Conservation (phyloP, 1,140 invertebrate genomes). For the Drosophila repleta region DNA sequence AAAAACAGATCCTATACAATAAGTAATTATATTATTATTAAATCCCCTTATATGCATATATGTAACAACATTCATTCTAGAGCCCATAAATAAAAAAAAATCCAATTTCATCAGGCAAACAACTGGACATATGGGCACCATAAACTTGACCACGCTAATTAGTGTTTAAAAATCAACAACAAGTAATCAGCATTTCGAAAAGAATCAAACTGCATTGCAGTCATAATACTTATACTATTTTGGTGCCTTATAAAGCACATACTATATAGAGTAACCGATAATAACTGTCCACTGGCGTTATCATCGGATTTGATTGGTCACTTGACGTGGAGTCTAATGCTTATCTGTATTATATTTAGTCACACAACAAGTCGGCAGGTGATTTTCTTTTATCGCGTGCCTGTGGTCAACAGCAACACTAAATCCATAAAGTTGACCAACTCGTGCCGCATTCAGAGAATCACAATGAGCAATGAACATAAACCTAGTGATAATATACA, state of each 20-base stretch:
- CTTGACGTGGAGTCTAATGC: slow-evolving; percentile 37
- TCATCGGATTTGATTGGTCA: slow-evolving; percentile 51
- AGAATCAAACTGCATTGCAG: slow-evolving; percentile 25
- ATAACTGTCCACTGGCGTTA: slow-evolving; percentile 45
- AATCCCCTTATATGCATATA: not conserved
- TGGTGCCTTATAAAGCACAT: not conserved
- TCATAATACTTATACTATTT: not conserved
- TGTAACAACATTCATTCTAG: not conserved
- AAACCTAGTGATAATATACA: slow-evolving; percentile 3
- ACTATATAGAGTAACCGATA: slow-evolving; percentile 29
- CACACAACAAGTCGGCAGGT: slow-evolving; percentile 3
- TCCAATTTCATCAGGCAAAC: slow-evolving; percentile 5
- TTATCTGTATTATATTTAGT: slow-evolving; percentile 27
- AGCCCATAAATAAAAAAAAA: not conserved
- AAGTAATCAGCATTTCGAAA: slow-evolving; percentile 21
- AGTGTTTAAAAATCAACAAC: slow-evolving; percentile 1
- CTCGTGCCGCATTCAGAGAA: slow-evolving; percentile 36
- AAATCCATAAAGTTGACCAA: slow-evolving; percentile 29
- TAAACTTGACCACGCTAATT: slow-evolving; percentile 7
- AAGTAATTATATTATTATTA: too few species aligned
- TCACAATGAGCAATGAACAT: slow-evolving; percentile 56
- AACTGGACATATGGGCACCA: not conserved
- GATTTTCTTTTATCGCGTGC: slow-evolving; percentile 5
- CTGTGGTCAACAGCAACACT: slow-evolving; percentile 1
- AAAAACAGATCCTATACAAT: too few species aligned